A percentile compares a stretch with the other conserved stretches of the same genome.
These are phyloP conservation scores for Salticus scenicus DNA, from an alignment of 2,888 invertebrate genomes.

Conservation along the genomic window DNA sequence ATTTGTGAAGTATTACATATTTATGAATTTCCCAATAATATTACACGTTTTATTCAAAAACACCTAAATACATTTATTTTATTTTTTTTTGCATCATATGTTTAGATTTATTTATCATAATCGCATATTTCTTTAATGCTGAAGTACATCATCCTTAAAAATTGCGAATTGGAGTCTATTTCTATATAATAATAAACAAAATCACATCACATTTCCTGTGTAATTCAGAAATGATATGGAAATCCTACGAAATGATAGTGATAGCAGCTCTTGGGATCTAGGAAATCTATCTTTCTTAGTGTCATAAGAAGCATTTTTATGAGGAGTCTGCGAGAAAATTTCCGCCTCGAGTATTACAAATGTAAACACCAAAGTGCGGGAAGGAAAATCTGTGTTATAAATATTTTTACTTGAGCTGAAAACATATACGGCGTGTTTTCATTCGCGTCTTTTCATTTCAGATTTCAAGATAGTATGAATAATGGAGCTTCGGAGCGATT, in stretches of 20 bases:
- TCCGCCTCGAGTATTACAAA: slow-evolving; percentile 9
- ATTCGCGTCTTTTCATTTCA: background rate
- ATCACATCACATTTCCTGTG: background rate
- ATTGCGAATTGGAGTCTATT: background rate
- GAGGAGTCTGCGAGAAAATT: background rate
- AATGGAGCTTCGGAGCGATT: background rate
- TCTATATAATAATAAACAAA: background rate
- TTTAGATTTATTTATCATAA: too few relatives aligned
- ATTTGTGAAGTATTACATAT: too few relatives aligned
- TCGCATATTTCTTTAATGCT: too few relatives aligned
- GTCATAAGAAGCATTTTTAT: slow-evolving; percentile 11
- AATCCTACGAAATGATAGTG: background rate
- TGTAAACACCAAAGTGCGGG: background rate
- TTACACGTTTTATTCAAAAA: too few relatives aligned
- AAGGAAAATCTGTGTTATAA: slow-evolving; percentile 4
- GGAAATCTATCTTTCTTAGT: slow-evolving; percentile 8
- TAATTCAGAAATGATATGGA: slow-evolving; percentile 17
- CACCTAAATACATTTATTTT: too few relatives aligned
- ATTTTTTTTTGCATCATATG: too few relatives aligned
- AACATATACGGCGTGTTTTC: background rate
- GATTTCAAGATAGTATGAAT: background rate
- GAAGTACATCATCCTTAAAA: background rate
- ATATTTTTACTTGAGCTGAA: background rate
- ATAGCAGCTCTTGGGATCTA: background rate
- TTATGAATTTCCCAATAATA: too few relatives aligned